Evolutionary conservation across 2,797 vertebrate genomes (phyloP).

Genomic region (Hydrolagus colliei): DNA sequence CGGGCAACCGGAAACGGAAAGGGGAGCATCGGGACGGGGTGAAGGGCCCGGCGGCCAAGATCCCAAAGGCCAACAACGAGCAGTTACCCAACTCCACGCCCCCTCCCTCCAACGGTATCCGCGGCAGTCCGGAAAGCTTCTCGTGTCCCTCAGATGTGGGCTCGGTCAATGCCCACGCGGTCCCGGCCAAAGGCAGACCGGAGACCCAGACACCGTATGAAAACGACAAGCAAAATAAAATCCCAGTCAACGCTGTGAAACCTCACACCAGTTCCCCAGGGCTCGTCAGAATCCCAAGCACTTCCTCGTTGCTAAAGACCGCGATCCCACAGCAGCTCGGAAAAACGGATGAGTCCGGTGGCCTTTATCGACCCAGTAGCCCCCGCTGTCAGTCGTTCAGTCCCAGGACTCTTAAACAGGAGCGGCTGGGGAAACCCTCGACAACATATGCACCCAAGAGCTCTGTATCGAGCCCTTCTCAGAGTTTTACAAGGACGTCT

Average conservation of each 20-base stretch:
- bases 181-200: constrained; percentile 59
- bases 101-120: constrained; percentile 67
- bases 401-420: constrained; percentile 62
- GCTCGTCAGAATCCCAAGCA: constrained; percentile 61
- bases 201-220: constrained; percentile 64
- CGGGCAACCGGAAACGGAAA: constrained; percentile 66
- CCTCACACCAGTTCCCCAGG: constrained; percentile 72
- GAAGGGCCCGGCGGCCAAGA: constrained; percentile 61
- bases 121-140: constrained; percentile 73
- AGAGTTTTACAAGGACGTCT: constrained; percentile 42
- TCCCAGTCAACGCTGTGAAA: constrained; percentile 72
- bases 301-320: constrained; percentile 68
- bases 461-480: constrained; percentile 66
- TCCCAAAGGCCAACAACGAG: constrained; percentile 66
- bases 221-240: constrained; percentile 80
- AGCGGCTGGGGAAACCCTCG: constrained; percentile 58
- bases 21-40: constrained; percentile 65
- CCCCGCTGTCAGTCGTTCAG: constrained; percentile 62
- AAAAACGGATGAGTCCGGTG: constrained; percentile 56
- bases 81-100: constrained; percentile 65
- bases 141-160: constrained; percentile 53
- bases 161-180: constrained; percentile 47
- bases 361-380: constrained; percentile 59
- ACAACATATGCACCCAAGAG: constrained; percentile 65
- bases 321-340: constrained; percentile 70